Conservation (phyloP, 2,888 invertebrate genomes). For the Nezara viridula region DNA sequence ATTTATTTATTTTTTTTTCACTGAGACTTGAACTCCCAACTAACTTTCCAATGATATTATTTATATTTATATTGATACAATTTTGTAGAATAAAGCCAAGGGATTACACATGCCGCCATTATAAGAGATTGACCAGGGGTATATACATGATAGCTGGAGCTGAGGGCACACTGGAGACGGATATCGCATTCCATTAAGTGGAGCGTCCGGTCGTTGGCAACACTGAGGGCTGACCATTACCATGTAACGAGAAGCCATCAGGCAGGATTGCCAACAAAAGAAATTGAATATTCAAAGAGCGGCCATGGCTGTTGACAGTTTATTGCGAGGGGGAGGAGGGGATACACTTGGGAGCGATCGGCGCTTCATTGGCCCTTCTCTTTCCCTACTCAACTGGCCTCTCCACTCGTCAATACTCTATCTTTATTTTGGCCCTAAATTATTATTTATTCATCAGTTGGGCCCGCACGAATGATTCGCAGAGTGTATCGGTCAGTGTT, state of each 20-base stretch:
- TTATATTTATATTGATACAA: neutral
- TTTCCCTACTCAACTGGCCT: neutral
- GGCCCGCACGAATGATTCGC: too few relatives aligned
- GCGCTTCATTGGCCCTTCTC: neutral
- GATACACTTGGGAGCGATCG: neutral
- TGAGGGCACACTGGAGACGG: neutral
- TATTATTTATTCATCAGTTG: too few relatives aligned
- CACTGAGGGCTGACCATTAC: constrained; percentile 10
- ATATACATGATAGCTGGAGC: neutral
- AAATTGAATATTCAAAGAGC: constrained; percentile 46
- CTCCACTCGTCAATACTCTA: neutral
- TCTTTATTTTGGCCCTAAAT: neutral
- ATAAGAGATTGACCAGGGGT: neutral
- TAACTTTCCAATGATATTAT: too few relatives aligned
- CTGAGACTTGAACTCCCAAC: too few relatives aligned
- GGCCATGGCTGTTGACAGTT: constrained; percentile 34
- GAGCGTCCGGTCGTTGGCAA: neutral
- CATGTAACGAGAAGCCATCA: constrained; percentile 15
- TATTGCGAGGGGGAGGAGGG: neutral
- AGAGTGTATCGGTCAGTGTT: too few relatives aligned
- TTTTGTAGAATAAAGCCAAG: neutral
- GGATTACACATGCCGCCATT: neutral
- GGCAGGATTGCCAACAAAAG: constrained; percentile 23
- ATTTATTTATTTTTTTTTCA: too few relatives aligned
- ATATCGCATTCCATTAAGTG: constrained; percentile 31